Conservation (phyloP, 2,113 vertebrate genomes). For the Oreochromis tanganicae region DNA sequence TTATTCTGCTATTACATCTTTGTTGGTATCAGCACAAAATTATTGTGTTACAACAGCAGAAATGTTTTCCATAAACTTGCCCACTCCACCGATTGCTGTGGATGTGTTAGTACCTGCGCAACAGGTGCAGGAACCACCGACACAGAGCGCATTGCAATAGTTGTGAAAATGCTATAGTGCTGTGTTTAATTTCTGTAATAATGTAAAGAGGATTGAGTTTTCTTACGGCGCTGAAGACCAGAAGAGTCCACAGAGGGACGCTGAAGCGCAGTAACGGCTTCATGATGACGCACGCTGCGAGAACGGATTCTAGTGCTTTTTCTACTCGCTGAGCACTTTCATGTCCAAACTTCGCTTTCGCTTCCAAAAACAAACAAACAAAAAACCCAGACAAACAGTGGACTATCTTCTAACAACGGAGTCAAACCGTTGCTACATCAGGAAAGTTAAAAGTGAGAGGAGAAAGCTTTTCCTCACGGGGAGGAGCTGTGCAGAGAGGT, state of each 20-base stretch:
- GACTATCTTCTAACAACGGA: background rate
- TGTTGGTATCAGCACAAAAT: background rate
- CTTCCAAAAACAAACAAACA: too few species aligned
- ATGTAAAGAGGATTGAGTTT: too few species aligned
- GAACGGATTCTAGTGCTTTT: background rate
- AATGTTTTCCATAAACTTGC: too few species aligned
- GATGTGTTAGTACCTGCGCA: background rate
- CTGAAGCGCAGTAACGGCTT: background rate
- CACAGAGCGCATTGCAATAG: background rate
- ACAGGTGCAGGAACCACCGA: constrained; percentile 37
- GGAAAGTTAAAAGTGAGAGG: background rate
- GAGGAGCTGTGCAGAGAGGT: constrained; percentile 9
- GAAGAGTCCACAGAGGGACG: constrained; percentile 4
- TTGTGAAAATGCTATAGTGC: rapidly evolving
- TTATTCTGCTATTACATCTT: background rate
- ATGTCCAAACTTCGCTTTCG: constrained; percentile 13
- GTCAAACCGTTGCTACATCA: background rate
- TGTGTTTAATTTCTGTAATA: background rate
- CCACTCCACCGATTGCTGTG: background rate
- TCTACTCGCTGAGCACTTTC: background rate
- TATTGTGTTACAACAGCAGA: too few species aligned
- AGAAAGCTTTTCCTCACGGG: background rate
- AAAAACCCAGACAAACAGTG: background rate
- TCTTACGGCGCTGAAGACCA: constrained; percentile 32
- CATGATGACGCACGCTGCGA: constrained; percentile 18